These are phyloP conservation scores for Chaitophorus viminalis DNA, from an alignment of 2,888 invertebrate species.

Conservation along the genomic window DNA sequence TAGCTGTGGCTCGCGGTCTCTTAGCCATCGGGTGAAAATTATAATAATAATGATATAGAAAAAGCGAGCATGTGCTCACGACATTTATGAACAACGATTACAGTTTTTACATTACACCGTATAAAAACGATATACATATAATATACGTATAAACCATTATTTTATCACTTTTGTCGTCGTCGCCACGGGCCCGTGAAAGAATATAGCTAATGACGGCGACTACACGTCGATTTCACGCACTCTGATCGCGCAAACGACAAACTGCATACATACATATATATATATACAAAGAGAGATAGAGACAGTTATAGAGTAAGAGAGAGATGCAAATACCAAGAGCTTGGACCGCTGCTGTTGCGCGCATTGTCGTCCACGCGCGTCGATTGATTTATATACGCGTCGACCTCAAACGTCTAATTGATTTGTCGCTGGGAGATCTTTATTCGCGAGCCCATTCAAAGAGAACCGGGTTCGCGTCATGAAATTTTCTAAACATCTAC, in stretches of 20 bases:
- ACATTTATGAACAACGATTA: background rate
- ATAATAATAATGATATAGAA: background rate
- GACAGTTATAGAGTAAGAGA: no score
- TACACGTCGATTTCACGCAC: background rate
- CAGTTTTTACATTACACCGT: no score
- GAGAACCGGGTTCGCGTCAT: background rate
- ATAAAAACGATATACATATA: no score
- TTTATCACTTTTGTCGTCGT: background rate
- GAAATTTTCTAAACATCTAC: background rate
- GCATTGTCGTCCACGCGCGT: background rate
- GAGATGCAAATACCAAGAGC: background rate
- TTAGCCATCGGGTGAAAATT: background rate
- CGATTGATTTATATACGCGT: background rate
- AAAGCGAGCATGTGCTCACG: background rate
- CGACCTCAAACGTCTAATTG: conserved; percentile 37
- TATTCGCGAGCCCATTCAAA: background rate
- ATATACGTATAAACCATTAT: background rate
- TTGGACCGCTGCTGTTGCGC: no score
- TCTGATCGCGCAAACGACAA: background rate
- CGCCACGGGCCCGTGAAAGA: background rate
- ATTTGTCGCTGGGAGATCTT: conserved; percentile 56
- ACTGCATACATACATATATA: no score
- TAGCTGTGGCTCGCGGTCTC: background rate
- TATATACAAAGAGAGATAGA: no score
- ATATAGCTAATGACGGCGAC: background rate